Evolutionary conservation across 92 coral and sea anemone genomes (phyloP).

Genomic region (Actinernus sp.): DNA sequence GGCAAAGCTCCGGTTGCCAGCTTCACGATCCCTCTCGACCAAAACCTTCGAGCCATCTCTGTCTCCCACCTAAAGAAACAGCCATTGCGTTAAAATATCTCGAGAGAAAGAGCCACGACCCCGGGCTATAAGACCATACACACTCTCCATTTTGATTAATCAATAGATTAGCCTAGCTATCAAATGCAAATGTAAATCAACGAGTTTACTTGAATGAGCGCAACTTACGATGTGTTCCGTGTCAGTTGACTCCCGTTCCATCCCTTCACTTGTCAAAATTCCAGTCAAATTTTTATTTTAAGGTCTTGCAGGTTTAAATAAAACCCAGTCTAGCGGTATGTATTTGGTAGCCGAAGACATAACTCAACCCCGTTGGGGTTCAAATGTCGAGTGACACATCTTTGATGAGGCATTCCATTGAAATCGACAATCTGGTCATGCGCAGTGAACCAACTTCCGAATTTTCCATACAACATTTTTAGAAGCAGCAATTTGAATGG

Average conservation of each 20-base stretch:
- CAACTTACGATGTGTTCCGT: constrained; percentile 80
- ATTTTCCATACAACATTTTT: neutral
- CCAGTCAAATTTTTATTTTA: constrained; percentile 57
- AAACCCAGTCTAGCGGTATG: constrained; percentile 62
- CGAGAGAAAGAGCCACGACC: constrained; percentile 63
- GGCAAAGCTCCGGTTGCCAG: constrained; percentile 50
- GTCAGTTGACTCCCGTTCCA: constrained; percentile 73
- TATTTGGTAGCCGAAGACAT: constrained; percentile 69
- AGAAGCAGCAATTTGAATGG: neutral
- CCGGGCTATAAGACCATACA: constrained; percentile 80
- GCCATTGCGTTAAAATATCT: constrained; percentile 21
- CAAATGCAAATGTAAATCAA: constrained; percentile 89
- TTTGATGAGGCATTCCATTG: constrained; percentile 93
- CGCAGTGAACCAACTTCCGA: constrained; percentile 41
- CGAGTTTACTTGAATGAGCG: constrained; percentile 32
- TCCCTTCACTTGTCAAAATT: constrained; percentile 32
- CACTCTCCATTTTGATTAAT: constrained; percentile 91
- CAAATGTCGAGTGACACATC: constrained; percentile 88
- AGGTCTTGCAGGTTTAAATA: constrained; percentile 56
- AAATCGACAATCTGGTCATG: constrained; percentile 85
- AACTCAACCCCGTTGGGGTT: constrained; percentile 75
- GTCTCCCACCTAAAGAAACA: constrained; percentile 63
- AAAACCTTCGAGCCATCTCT: constrained; percentile 55
- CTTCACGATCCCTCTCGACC: constrained; percentile 54
- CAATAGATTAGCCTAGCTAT: constrained; percentile 81